A percentile compares a stretch with the other conserved stretches of the same genome.
Evolutionary conservation across 2,113 vertebrate species (phyloP).

Genomic region (Osmerus mordax): DNA sequence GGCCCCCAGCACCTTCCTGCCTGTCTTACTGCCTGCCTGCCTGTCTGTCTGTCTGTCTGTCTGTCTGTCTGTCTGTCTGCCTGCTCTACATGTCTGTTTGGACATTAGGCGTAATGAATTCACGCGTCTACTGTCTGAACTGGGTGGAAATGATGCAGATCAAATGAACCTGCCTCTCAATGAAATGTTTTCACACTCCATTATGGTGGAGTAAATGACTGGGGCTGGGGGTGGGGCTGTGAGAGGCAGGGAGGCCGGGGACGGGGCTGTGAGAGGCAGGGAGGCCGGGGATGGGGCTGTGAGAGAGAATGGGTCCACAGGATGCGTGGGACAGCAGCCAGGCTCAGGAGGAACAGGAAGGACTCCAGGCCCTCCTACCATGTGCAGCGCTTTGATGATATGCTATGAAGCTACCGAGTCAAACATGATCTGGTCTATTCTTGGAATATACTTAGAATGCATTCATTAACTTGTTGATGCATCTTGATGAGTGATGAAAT

Average conservation of each 20-base stretch:
- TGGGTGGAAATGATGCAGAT: slow-evolving; percentile 64
- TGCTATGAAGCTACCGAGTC: neutral
- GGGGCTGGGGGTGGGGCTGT: slow-evolving; percentile 42
- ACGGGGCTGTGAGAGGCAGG: slow-evolving; percentile 13
- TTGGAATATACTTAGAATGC: neutral
- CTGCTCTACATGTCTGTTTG: slow-evolving; percentile 45
- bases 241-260: slow-evolving; percentile 30
- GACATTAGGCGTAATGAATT: slow-evolving; percentile 71
- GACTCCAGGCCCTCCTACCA: slow-evolving; percentile 53
- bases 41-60: too few relatives aligned
- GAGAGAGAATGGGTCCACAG: slow-evolving; percentile 50
- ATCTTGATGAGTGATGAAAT: slow-evolving; percentile 20
- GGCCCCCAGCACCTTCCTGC: slow-evolving; percentile 44
- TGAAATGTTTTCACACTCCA: slow-evolving; percentile 72
- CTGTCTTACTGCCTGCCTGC: neutral
- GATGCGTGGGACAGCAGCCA: slow-evolving; percentile 61
- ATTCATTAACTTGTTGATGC: neutral
- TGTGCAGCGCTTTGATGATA: slow-evolving; percentile 58
- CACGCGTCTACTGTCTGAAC: slow-evolving; percentile 63
- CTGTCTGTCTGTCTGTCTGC: too few relatives aligned
- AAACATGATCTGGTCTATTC: too few relatives aligned
- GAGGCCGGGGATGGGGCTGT: slow-evolving; percentile 31
- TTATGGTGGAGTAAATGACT: slow-evolving; percentile 56
- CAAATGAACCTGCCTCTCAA: slow-evolving; percentile 69
- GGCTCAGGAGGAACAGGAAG: slow-evolving; percentile 56